A percentile compares a stretch with the other conserved stretches of the same genome.
Evolutionary conservation across 2,113 vertebrate species (phyloP).

Genomic region (Grammatotria lemairii): DNA sequence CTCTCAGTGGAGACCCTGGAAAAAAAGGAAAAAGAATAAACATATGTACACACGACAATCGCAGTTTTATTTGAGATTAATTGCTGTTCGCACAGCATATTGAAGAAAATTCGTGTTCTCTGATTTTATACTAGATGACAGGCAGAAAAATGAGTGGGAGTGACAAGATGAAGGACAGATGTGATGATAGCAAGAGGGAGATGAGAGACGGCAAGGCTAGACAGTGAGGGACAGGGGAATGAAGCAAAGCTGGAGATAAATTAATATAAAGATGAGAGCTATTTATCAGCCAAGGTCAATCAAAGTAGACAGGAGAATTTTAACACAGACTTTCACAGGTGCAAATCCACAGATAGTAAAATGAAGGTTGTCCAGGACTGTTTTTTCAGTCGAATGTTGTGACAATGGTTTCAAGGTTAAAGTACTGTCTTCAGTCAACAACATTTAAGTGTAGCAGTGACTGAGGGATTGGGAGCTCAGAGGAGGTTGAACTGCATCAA

Average conservation of each 20-base stretch:
- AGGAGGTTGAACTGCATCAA: neutral
- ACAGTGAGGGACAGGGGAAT: conserved; percentile 14
- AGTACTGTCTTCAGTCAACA: neutral
- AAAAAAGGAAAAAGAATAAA: neutral
- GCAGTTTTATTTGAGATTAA: neutral
- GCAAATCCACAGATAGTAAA: neutral
- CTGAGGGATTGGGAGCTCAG: neutral
- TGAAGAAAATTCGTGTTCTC: neutral
- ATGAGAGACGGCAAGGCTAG: neutral
- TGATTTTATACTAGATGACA: neutral
- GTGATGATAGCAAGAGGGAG: neutral
- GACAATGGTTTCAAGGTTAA: neutral
- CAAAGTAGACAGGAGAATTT: neutral
- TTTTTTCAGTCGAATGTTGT: neutral
- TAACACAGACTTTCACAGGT: neutral
- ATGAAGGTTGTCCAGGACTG: neutral
- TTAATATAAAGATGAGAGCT: conserved; percentile 33
- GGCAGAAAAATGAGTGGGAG: neutral
- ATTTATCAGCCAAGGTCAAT: conserved; percentile 30
- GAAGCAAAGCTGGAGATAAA: conserved; percentile 10
- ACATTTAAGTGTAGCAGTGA: neutral
- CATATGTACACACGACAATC: neutral
- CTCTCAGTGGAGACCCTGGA: conserved; percentile 64
- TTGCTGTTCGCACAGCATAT: neutral
- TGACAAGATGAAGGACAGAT: conserved; percentile 42